phyloP scores from a whole-genome alignment of 2,888 invertebrate species.

The Antitype chi region DNA sequence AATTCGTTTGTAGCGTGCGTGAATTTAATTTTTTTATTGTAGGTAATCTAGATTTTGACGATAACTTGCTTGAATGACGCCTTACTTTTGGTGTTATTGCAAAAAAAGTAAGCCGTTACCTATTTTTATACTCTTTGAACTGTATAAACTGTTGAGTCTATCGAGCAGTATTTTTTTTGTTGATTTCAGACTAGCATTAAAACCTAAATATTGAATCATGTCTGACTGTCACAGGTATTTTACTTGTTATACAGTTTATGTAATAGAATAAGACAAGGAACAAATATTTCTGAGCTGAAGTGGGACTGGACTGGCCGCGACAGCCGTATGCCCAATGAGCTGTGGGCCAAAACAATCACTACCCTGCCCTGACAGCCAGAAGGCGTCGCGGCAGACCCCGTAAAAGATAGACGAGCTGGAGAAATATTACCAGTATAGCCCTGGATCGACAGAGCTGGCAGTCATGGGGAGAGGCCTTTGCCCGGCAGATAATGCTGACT shows the following conservation, averaged over 20 bases:
- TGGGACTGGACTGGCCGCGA: no score
- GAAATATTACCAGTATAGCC: no score
- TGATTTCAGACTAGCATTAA: slow-evolving; percentile 8
- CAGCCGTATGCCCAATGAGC: no score
- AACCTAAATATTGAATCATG: slow-evolving; percentile 43
- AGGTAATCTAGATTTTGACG: slow-evolving; percentile 57
- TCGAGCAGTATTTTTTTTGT: slow-evolving; percentile 19
- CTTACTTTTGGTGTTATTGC: slow-evolving; percentile 49
- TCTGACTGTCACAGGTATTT: slow-evolving; percentile 9
- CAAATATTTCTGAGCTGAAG: no score
- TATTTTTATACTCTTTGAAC: slow-evolving; percentile 47
- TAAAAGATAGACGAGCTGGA: no score
- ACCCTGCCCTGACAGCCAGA: no score
- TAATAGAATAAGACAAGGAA: no score
- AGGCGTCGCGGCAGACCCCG: no score
- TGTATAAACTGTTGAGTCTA: slow-evolving; percentile 43
- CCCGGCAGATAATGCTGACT: no score
- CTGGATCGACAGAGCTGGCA: no score
- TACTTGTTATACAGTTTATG: slow-evolving; percentile 1
- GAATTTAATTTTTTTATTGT: slow-evolving; percentile 56
- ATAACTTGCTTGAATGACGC: slow-evolving; percentile 37
- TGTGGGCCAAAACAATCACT: no score
- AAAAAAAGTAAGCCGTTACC: slow-evolving; percentile 48
- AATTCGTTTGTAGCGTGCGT: slow-evolving; percentile 59
- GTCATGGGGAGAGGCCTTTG: no score